phyloP scores from a whole-genome alignment of 23 tunicate species.

The Aplidium turbinatum region DNA sequence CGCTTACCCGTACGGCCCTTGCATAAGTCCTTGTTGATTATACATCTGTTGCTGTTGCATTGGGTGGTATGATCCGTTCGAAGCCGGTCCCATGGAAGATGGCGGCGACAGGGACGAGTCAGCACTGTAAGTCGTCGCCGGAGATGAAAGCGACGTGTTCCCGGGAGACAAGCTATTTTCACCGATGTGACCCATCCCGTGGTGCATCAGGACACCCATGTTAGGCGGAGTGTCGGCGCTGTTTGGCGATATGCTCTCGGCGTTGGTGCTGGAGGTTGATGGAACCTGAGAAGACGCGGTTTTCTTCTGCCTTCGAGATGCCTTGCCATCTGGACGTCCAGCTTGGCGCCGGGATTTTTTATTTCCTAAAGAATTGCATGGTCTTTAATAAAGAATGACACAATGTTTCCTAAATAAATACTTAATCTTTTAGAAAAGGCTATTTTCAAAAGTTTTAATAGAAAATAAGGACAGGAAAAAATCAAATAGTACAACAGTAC shows the following conservation, averaged over 20 bases:
- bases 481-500: too few relatives aligned
- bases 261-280: slow-evolving; percentile 36
- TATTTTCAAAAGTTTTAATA: too few relatives aligned
- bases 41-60: slow-evolving; percentile 27
- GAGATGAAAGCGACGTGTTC: slow-evolving; percentile 63
- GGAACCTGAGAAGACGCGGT: slow-evolving; percentile 24
- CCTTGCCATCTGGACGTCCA: slow-evolving; percentile 57
- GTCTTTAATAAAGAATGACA: too few relatives aligned
- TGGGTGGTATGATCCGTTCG: slow-evolving; percentile 43
- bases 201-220: slow-evolving; percentile 34
- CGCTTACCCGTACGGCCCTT: too few relatives aligned
- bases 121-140: slow-evolving; percentile 75
- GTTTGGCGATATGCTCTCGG: slow-evolving; percentile 45
- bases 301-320: slow-evolving; percentile 65
- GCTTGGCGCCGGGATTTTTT: slow-evolving; percentile 67
- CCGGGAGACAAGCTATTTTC: slow-evolving; percentile 75
- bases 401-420: not conserved
- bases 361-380: slow-evolving; percentile 21
- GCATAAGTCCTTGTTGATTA: slow-evolving; percentile 15
- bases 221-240: slow-evolving; percentile 53
- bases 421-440: too few relatives aligned
- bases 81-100: slow-evolving; percentile 38
- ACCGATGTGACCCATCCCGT: slow-evolving; percentile 38
- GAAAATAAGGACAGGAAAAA: too few relatives aligned
- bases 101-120: slow-evolving; percentile 91